Conservation (phyloP, 2,113 vertebrate genomes). For the Phoxinus phoxinus region DNA sequence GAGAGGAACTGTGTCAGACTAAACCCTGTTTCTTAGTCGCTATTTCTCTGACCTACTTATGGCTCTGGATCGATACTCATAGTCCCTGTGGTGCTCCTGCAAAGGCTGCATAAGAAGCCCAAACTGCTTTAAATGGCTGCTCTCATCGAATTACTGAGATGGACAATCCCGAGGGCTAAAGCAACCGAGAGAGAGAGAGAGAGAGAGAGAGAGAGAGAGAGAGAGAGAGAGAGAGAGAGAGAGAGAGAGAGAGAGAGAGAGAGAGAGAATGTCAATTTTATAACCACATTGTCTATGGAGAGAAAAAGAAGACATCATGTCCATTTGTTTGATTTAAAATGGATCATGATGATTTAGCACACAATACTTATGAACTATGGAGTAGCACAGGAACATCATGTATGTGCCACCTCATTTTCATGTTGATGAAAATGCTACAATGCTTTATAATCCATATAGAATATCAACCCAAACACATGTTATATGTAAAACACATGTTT, state of each 20-base stretch:
- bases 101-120: conserved; percentile 48
- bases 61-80: conserved; percentile 53
- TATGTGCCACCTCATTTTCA: background rate
- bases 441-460: background rate
- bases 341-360: background rate
- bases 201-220: background rate
- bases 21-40: conserved; percentile 30
- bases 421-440: too few species aligned
- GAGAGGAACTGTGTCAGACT: conserved; percentile 34
- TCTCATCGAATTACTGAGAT: conserved; percentile 56
- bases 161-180: conserved; percentile 44
- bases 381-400: background rate
- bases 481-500: too few species aligned
- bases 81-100: conserved; percentile 51
- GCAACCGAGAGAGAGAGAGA: conserved; percentile 5
- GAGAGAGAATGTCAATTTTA: background rate
- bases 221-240: too few species aligned
- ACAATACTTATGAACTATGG: background rate
- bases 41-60: conserved; percentile 54
- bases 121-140: conserved; percentile 45
- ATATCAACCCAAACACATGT: too few species aligned
- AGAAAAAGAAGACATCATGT: background rate
- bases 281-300: conserved; percentile 10
- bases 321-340: conserved; percentile 25
- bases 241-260: too few species aligned